Conservation (phyloP, 2,797 vertebrate species). For the Myotis myotis region DNA sequence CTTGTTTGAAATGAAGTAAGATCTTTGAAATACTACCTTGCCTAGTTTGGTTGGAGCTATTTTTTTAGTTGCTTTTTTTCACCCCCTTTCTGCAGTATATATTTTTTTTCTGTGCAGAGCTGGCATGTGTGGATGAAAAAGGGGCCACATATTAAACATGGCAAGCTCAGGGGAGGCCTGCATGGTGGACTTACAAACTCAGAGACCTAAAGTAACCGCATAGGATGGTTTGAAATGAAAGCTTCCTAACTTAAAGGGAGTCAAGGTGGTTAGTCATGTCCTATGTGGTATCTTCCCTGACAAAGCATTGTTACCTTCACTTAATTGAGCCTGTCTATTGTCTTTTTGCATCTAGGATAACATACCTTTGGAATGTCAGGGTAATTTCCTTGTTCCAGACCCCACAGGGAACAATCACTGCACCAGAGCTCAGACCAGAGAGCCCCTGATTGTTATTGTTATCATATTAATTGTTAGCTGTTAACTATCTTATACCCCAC, state of each 20-base stretch:
- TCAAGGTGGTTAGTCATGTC: background rate
- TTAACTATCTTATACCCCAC: background rate
- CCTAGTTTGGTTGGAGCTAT: background rate
- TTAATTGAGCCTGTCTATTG: background rate
- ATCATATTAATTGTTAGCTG: background rate
- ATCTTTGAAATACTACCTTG: background rate
- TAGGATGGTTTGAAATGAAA: background rate
- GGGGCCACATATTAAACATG: background rate
- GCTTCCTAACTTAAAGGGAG: background rate
- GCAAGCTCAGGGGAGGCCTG: background rate
- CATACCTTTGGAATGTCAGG: background rate
- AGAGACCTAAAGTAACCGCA: background rate
- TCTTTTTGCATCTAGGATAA: background rate
- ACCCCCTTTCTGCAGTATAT: conserved; percentile 42
- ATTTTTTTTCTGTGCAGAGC: conserved; percentile 39
- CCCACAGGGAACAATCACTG: background rate
- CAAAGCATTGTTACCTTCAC: background rate
- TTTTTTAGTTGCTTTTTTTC: conserved; percentile 58
- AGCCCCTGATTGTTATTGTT: background rate
- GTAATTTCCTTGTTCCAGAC: background rate
- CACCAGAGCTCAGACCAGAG: background rate
- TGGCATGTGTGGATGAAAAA: background rate
- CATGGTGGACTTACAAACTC: background rate
- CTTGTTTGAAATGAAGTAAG: background rate
- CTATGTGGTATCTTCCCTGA: background rate